These are phyloP conservation scores for Porites australiensis DNA, from an alignment of 64 coral and sea anemone genomes.

Conservation along the genomic window DNA sequence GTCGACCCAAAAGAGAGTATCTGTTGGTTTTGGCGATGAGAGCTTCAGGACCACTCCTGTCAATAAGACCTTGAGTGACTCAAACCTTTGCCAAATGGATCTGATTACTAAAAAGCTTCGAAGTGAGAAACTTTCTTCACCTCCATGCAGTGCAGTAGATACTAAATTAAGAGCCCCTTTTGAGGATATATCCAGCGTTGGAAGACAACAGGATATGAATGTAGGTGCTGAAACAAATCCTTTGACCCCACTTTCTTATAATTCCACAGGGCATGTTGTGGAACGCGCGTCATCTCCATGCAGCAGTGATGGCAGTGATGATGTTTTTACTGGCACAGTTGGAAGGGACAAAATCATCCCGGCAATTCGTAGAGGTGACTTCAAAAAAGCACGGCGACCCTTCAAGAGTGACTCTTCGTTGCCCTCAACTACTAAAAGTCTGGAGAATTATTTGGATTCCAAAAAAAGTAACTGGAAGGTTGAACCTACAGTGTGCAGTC, in stretches of 20 bases:
- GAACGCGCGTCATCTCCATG: not conserved
- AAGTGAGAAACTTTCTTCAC: not conserved
- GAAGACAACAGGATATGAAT: not conserved
- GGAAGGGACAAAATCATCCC: not conserved
- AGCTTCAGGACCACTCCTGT: not conserved
- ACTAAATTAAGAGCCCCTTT: not conserved
- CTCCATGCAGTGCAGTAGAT: not conserved
- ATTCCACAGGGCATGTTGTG: not conserved
- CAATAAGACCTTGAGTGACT: no score
- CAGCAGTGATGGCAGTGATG: constrained; percentile 6
- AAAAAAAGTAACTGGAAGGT: not conserved
- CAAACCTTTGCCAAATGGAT: not conserved
- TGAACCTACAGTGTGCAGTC: not conserved
- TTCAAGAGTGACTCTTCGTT: constrained; percentile 24
- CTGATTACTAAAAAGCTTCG: not conserved
- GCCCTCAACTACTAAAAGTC: not conserved
- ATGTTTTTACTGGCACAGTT: not conserved
- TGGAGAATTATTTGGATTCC: not conserved
- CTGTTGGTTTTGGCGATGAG: not conserved
- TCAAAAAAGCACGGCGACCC: constrained; percentile 7
- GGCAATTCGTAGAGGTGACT: constrained; percentile 9
- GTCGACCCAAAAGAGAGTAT: not conserved
- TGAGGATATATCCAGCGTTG: not conserved
- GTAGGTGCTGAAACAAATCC: no score
- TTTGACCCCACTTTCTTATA: not conserved